Evolutionary conservation across 1,140 invertebrate genomes (phyloP).

Genomic region (Drosophila aff.): DNA sequence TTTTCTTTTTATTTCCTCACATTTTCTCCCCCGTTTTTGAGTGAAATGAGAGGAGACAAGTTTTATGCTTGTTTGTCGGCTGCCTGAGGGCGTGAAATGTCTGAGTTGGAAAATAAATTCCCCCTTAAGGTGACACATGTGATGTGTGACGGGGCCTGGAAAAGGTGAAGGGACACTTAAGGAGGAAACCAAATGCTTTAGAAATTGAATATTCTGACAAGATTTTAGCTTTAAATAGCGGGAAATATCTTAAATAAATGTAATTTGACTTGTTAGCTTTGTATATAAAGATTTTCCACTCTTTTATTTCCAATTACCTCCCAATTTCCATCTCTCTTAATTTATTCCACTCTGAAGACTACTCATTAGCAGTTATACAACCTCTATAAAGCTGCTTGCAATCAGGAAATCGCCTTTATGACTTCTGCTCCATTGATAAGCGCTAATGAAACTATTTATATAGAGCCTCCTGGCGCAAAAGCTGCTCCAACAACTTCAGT

Average conservation of each 20-base stretch:
- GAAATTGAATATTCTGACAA: conserved; percentile 12
- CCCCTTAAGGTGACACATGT: conserved; percentile 52
- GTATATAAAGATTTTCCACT: neutral
- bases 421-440: conserved; percentile 16
- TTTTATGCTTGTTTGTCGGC: conserved; percentile 59
- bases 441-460: conserved; percentile 35
- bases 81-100: conserved; percentile 49
- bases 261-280: neutral
- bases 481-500: conserved; percentile 10
- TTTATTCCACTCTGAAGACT: neutral
- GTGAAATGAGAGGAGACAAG: conserved; percentile 47
- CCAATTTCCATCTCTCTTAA: neutral
- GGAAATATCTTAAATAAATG: neutral
- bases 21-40: conserved; percentile 17
- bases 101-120: conserved; percentile 42
- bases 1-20: conserved; percentile 40
- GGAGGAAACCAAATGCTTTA: neutral
- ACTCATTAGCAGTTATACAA: conserved; percentile 14
- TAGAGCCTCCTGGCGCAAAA: conserved; percentile 7
- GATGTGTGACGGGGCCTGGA: conserved; percentile 9
- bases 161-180: conserved; percentile 8
- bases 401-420: conserved; percentile 29
- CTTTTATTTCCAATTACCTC: neutral
- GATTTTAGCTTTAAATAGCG: neutral
- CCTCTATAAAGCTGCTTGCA: neutral